Evolutionary conservation across 2,888 invertebrate species (phyloP), one percentile per base, ranked within the genome.

Genomic region (Andrena trimmerana): DNA sequence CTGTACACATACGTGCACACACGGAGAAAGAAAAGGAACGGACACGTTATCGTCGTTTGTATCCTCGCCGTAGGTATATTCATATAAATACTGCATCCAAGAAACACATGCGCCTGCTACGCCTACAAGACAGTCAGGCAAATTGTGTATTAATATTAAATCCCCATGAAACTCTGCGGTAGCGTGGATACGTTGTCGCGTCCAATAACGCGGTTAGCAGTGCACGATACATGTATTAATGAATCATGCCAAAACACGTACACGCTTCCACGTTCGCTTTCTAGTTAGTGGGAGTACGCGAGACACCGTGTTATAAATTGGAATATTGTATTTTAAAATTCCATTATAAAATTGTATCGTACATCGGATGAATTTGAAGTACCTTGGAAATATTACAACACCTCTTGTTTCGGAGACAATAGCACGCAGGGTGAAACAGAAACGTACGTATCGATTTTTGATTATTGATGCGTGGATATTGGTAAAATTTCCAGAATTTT

Each of bases 81-180:
- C 76, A 75, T 78, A 91, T 91, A 88, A 91, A 92, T 91, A 91
- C 90, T 91, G 87, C 71, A 91, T 90, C 59, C 74, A 48, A 36
- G 69, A 42, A 85, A 86, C 85, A 84, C 74, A 85, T 85, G 83
- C 70, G 78, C 10, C 67, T 10, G 16, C 50, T 54, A 10, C 68
- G 78, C 65, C 73, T 76, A 70, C 85, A 83, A 88, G 90, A 90
- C 89, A 87, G 86, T 78, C 78, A 85, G 76, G 85, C 88, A 89
- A 91, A 91, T 91, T 91, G 90, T 88, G 86, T 91, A 91, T 91
- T 90, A 91, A 91, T 91, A 91, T 91, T 91, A 90, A 90, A 91
- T 89, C 84, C 78, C 79, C 65, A 65, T 62, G 83, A 80, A 88
- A 86, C 71, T 75, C 65, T 13, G 81, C 66, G 33, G 66, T 50